Conservation (phyloP, 2,888 invertebrate species). For the Ernsta delagoae region DNA sequence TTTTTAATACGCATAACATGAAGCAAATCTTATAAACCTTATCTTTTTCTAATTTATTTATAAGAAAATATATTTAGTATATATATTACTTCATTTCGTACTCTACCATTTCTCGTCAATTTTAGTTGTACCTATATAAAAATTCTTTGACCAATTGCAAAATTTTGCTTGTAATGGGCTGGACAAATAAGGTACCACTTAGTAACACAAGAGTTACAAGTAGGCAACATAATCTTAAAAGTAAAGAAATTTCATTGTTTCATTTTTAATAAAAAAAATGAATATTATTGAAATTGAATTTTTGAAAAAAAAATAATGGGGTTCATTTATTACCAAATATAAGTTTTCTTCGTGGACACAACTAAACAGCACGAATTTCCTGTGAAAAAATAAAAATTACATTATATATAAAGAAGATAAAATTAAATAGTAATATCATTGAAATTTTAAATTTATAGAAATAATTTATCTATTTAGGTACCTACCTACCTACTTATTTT, state of each 20-base stretch:
- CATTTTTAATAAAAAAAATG: neutral
- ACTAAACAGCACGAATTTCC: conserved; percentile 62
- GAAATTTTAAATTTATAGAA: neutral
- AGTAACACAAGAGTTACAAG: too few species aligned
- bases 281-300: neutral
- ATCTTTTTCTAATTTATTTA: conserved; percentile 1
- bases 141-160: conserved; percentile 21
- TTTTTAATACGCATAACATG: neutral
- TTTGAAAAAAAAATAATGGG: neutral
- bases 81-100: conserved; percentile 18
- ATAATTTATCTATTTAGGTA: too few species aligned
- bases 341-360: conserved; percentile 21
- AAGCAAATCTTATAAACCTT: conserved; percentile 14
- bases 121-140: conserved; percentile 21
- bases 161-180: neutral
- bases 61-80: conserved; percentile 33
- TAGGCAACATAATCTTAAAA: neutral
- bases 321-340: neutral
- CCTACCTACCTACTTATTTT: too few species aligned
- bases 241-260: neutral
- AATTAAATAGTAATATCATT: neutral
- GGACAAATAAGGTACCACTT: too few species aligned
- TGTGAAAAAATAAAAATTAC: conserved; percentile 52
- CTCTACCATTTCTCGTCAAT: conserved; percentile 29
- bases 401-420: conserved; percentile 5